These are phyloP conservation scores for Hemiscyllium ocellatum DNA, from an alignment of 2,113 vertebrate species.

Conservation along the genomic window DNA sequence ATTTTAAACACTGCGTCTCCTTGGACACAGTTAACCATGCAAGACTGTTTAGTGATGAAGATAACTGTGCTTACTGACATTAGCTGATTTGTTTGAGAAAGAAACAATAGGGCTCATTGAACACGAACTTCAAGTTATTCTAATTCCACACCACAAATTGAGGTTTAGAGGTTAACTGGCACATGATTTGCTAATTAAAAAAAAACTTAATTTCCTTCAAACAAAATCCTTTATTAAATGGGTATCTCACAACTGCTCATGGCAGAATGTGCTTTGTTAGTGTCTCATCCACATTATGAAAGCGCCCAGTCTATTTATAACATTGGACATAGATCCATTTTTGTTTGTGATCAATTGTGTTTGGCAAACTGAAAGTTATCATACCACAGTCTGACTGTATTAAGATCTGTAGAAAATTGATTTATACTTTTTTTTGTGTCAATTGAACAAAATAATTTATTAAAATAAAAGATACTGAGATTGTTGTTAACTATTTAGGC, in stretches of 20 bases:
- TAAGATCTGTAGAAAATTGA: background rate
- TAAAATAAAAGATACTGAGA: background rate
- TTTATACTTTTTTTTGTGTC: background rate
- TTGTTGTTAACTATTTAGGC: background rate
- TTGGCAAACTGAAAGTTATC: background rate
- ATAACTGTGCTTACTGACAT: constrained; percentile 33
- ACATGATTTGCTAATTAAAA: constrained; percentile 35
- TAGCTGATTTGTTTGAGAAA: constrained; percentile 36
- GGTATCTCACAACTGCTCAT: background rate
- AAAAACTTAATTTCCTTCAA: constrained; percentile 15
- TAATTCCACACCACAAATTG: constrained; percentile 27
- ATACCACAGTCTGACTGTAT: background rate
- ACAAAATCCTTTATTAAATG: constrained; percentile 33
- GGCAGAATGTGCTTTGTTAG: constrained; percentile 18
- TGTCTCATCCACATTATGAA: background rate
- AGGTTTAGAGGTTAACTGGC: constrained; percentile 29
- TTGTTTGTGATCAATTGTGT: constrained; percentile 12
- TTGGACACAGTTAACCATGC: constrained; percentile 13
- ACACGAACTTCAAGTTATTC: constrained; percentile 14
- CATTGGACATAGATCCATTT: constrained; percentile 15
- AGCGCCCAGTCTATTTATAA: constrained; percentile 21
- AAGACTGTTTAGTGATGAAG: constrained; percentile 32
- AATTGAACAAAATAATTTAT: background rate
- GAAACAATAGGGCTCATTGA: constrained; percentile 34
- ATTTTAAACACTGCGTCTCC: constrained; percentile 26